Evolutionary conservation across 2,113 vertebrate genomes (phyloP).

Genomic region (Steatornis caripensis): DNA sequence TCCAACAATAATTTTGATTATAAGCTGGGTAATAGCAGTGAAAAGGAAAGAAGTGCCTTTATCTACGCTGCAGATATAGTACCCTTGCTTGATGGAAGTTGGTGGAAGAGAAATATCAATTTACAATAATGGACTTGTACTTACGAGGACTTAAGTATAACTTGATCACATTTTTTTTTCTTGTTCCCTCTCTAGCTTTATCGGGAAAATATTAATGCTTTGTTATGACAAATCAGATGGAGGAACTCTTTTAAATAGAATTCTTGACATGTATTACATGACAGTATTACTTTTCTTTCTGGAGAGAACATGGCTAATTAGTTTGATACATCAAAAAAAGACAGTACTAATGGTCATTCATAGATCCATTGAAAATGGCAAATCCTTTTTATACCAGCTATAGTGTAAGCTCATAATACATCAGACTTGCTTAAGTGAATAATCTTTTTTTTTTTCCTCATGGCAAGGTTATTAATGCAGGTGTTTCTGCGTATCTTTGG

Average conservation of each 20-base stretch:
- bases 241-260: not conserved
- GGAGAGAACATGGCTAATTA: not conserved
- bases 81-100: not conserved
- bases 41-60: slow-evolving; percentile 22
- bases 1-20: slow-evolving; percentile 44
- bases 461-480: not conserved
- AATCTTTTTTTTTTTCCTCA: not conserved
- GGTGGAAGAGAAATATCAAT: not conserved
- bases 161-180: not conserved
- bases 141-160: not conserved
- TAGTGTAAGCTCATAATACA: not conserved
- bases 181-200: not conserved
- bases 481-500: not conserved
- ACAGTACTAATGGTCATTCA: not conserved
- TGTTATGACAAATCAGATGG: not conserved
- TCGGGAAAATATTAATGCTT: not conserved
- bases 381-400: not conserved
- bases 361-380: not conserved
- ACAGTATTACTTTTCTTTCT: not conserved
- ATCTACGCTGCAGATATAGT: not conserved
- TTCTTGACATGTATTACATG: not conserved
- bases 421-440: not conserved
- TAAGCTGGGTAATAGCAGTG: not conserved
- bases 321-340: not conserved
- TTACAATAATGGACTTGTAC: not conserved